phyloP scores from a whole-genome alignment of 2,113 vertebrate species.

The Daubentonia madagascariensis region DNA sequence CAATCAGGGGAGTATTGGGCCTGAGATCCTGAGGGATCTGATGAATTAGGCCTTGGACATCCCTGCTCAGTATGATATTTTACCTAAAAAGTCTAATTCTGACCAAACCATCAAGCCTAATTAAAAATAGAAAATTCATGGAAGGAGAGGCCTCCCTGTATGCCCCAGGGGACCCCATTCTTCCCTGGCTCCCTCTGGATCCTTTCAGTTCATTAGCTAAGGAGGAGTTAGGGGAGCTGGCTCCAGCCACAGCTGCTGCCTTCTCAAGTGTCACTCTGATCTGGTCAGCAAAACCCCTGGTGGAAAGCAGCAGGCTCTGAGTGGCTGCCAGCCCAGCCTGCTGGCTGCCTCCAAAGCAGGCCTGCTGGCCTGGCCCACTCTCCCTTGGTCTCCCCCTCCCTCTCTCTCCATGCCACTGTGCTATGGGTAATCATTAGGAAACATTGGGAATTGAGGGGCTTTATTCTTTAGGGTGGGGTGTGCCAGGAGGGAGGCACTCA shows the following conservation, averaged over 20 bases:
- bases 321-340: constrained; percentile 3
- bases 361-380: neutral
- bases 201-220: constrained; percentile 77
- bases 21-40: neutral
- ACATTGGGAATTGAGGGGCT: neutral
- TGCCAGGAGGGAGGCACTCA: neutral
- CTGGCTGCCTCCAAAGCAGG: neutral
- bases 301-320: constrained; percentile 58
- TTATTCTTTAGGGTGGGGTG: neutral
- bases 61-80: constrained; percentile 40
- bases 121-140: constrained; percentile 73
- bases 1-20: neutral
- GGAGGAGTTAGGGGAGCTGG: constrained; percentile 37
- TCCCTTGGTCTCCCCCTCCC: neutral
- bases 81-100: constrained; percentile 42
- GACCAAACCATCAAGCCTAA: constrained; percentile 51
- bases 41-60: constrained; percentile 6
- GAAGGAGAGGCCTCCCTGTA: constrained; percentile 5
- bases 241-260: constrained; percentile 73
- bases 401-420: neutral
- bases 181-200: constrained; percentile 59
- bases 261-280: constrained; percentile 51
- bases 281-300: constrained; percentile 54
- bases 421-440: neutral
- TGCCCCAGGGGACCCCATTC: constrained; percentile 53